A percentile compares a stretch with the other conserved stretches of the same genome.
These are phyloP conservation scores for Crenichthys baileyi DNA, from an alignment of 2,797 vertebrate genomes.

Conservation along the genomic window DNA sequence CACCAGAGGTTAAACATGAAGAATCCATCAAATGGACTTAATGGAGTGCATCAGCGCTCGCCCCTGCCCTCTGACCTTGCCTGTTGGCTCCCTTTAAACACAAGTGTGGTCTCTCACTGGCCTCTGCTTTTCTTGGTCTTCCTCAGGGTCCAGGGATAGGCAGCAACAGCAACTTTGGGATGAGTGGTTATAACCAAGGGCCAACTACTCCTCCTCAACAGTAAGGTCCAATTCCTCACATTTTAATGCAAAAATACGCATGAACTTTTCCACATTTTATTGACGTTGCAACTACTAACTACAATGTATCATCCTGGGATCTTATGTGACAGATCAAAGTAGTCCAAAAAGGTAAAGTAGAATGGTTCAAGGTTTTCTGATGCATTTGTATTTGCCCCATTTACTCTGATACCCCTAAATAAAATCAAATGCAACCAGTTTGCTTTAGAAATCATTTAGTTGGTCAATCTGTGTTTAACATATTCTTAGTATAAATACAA, in stretches of 20 bases:
- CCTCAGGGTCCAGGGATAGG: slow-evolving; percentile 88
- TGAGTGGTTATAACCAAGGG: slow-evolving; percentile 93
- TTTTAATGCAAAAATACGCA: background rate
- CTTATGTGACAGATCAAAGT: background rate
- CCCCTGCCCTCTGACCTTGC: slow-evolving; percentile 75
- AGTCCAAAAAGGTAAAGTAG: background rate
- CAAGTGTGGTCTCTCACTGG: slow-evolving; percentile 76
- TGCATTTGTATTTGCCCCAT: too few relatives aligned
- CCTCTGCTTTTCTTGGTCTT: slow-evolving; percentile 54
- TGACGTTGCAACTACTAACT: background rate
- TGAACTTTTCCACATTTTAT: background rate
- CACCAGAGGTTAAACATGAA: slow-evolving; percentile 81
- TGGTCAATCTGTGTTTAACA: background rate
- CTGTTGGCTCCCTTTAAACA: slow-evolving; percentile 73
- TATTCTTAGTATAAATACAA: background rate
- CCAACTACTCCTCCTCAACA: slow-evolving; percentile 93
- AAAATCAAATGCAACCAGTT: too few relatives aligned
- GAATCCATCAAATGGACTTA: slow-evolving; percentile 83
- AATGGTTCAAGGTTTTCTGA: too few relatives aligned
- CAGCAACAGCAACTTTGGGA: slow-evolving; percentile 88
- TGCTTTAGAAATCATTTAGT: too few relatives aligned
- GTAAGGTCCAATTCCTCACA: slow-evolving; percentile 78
- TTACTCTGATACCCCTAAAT: too few relatives aligned
- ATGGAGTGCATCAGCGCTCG: slow-evolving; percentile 78
- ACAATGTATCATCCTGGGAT: background rate